phyloP scores from a whole-genome alignment of 1,140 invertebrate genomes.

The Leptopilina boulardi region DNA sequence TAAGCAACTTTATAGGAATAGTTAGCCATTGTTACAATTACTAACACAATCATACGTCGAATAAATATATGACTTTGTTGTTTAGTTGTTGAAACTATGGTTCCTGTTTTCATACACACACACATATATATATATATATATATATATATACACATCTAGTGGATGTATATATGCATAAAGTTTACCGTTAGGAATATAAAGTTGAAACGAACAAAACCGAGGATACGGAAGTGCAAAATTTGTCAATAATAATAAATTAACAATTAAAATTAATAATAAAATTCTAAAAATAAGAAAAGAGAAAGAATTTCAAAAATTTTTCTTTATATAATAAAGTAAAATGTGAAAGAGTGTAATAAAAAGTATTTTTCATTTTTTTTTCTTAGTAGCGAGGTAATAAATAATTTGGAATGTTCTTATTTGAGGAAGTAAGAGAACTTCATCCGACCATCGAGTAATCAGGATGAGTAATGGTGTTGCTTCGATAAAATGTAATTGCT shows the following conservation, averaged over 20 bases:
- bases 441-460: neutral
- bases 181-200: constrained; percentile 2
- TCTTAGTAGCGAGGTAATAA: too few relatives aligned
- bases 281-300: neutral
- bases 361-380: too few relatives aligned
- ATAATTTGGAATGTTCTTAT: neutral
- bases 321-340: too few relatives aligned
- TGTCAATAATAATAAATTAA: neutral
- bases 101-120: constrained; percentile 27
- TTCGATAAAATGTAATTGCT: constrained; percentile 19
- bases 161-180: neutral
- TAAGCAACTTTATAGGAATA: constrained; percentile 56
- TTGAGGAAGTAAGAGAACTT: neutral
- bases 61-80: constrained; percentile 33
- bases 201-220: neutral
- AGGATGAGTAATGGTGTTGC: neutral
- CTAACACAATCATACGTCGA: neutral
- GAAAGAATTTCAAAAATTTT: neutral
- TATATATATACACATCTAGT: neutral
- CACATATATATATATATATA: neutral
- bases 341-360: too few relatives aligned
- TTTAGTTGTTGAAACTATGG: constrained; percentile 31
- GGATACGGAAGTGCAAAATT: neutral
- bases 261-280: neutral
- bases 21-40: constrained; percentile 41